Evolutionary conservation across 2,113 vertebrate genomes (phyloP).

Genomic region (Gambusia holbrooki): DNA sequence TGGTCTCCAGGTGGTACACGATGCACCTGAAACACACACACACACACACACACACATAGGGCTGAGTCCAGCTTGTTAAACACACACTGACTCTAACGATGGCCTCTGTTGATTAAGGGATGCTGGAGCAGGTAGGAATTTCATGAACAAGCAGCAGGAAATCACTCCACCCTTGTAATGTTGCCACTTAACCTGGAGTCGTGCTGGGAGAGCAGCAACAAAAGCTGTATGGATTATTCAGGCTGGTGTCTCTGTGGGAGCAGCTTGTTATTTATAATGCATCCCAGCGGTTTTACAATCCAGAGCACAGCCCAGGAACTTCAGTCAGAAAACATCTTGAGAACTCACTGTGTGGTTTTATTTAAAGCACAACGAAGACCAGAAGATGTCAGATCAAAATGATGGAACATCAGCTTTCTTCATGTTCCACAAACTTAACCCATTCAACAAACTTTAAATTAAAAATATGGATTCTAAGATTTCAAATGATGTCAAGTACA

Average conservation of each 20-base stretch:
- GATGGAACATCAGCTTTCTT: too few relatives aligned
- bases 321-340: background rate
- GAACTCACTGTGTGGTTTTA: too few relatives aligned
- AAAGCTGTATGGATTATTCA: background rate
- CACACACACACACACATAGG: conserved; percentile 7
- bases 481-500: too few relatives aligned
- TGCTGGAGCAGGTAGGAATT: background rate
- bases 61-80: background rate
- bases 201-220: background rate
- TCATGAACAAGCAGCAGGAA: background rate
- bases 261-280: background rate
- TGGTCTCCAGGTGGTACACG: conserved; percentile 92
- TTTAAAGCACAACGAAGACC: too few relatives aligned
- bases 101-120: background rate
- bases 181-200: background rate
- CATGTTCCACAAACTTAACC: too few relatives aligned
- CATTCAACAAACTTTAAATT: too few relatives aligned
- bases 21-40: conserved; percentile 83
- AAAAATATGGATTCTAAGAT: too few relatives aligned
- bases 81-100: background rate
- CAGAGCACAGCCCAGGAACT: background rate
- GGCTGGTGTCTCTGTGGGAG: background rate
- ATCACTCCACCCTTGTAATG: background rate
- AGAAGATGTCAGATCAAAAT: too few relatives aligned
- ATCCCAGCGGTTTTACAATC: background rate